These are phyloP conservation scores for Hypselothyrea guttata DNA, from an alignment of 2,888 invertebrate genomes.

Conservation along the genomic window DNA sequence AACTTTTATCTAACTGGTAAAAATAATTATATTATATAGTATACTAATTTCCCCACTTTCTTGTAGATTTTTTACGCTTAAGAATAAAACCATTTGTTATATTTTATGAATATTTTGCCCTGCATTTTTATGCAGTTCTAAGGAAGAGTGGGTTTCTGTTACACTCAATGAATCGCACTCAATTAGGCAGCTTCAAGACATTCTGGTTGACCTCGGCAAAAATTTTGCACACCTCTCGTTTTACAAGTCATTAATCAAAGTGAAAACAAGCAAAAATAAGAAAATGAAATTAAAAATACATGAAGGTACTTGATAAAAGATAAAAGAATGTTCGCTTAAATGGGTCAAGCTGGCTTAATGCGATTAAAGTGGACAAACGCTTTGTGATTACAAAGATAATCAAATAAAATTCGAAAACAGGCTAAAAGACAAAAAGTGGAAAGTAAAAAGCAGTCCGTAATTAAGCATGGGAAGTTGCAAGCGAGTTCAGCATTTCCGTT, in stretches of 20 bases:
- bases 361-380: slow-evolving; percentile 54
- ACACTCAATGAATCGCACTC: slow-evolving; percentile 41
- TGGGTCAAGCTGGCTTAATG: slow-evolving; percentile 57
- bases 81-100: too few relatives aligned
- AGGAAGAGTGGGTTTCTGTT: not conserved
- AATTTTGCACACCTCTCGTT: slow-evolving; percentile 62
- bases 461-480: slow-evolving; percentile 30
- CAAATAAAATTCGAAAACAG: slow-evolving; percentile 50
- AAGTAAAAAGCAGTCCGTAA: slow-evolving; percentile 15
- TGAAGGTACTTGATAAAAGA: slow-evolving; percentile 21
- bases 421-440: slow-evolving; percentile 5
- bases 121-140: not conserved
- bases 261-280: slow-evolving; percentile 21
- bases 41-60: too few relatives aligned
- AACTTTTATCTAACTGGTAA: too few relatives aligned
- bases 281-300: slow-evolving; percentile 31
- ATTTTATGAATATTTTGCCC: not conserved
- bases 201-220: not conserved
- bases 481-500: slow-evolving; percentile 20
- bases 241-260: slow-evolving; percentile 71
- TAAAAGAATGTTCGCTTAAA: slow-evolving; percentile 43
- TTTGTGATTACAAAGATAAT: slow-evolving; percentile 52
- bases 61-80: too few relatives aligned
- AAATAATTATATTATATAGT: too few relatives aligned
- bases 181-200: slow-evolving; percentile 40